Percentiles rank a stretch among this genome's conserved stretches.
These are phyloP conservation scores for Odocoileus hemionus DNA, from an alignment of 2,113 vertebrate genomes.

Conservation along the genomic window DNA sequence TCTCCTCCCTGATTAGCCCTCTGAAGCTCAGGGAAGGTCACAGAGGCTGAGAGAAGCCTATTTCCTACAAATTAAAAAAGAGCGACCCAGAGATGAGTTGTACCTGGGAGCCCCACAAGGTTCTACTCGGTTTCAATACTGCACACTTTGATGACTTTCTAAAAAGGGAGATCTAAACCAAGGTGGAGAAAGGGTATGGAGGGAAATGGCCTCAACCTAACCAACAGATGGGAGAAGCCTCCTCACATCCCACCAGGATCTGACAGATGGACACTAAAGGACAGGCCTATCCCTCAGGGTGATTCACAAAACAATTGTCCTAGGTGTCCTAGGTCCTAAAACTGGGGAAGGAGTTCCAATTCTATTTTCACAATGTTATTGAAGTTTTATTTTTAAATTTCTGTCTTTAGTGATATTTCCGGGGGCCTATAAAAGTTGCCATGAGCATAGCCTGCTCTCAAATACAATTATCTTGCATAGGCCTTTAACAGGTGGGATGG, in stretches of 20 bases:
- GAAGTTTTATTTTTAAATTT: slow-evolving; percentile 31
- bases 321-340: too few relatives aligned
- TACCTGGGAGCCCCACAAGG: neutral
- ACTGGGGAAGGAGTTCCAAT: neutral
- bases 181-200: neutral
- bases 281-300: neutral
- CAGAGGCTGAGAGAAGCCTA: neutral
- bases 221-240: neutral
- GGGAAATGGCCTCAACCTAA: neutral
- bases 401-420: neutral
- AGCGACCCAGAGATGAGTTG: neutral
- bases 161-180: neutral
- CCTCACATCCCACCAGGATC: neutral
- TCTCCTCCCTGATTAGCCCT: neutral
- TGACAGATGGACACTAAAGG: neutral
- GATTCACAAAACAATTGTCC: neutral
- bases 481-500: neutral
- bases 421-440: neutral
- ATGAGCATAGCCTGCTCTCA: neutral
- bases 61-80: neutral
- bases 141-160: neutral
- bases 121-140: neutral
- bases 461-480: neutral
- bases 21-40: neutral
- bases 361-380: neutral